Evolutionary conservation across 1,140 invertebrate genomes (phyloP), one percentile per base, ranked within the genome.

Genomic region (Eciton burchellii): DNA sequence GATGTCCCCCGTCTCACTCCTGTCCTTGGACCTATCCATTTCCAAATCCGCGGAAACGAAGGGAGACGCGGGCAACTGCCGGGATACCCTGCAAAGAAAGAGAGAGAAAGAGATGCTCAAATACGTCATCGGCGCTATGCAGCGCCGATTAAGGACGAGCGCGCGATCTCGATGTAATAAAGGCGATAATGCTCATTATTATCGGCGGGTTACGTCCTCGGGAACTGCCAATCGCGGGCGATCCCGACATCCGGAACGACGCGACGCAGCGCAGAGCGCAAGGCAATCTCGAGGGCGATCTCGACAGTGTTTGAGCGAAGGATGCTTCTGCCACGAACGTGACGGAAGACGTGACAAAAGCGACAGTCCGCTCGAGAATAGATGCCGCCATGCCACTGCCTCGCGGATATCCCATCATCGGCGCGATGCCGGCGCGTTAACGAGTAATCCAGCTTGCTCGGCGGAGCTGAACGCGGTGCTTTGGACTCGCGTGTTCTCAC

Each of bases 81-180:
- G 26, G 14, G 19, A 63, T 26, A 60, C 12, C 11, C 19, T 16
- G 26, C 14, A 49, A n/a, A 63, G n/a, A n/a, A n/a, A n/a, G n/a
- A n/a, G n/a, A n/a, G n/a, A n/a, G n/a, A n/a, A n/a, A n/a, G 35
- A 35, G 35, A 35, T 6, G 35, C 6, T 35, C 35, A 62, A n/a
- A 19, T 19, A n/a, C 9, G n/a, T n/a, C 52, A 82, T 54, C 74
- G 52, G 35, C 35, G 35, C 35, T 35, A 35, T 35, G 35, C 35
- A 35, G 62, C 29, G 16, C 24, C 57, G 14, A 71, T n/a, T n/a
- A n/a, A 54, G 49, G 56, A 84, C 71, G 63, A 72, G 45, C 81
- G 54, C 84, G 63, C 60, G 81, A n/a, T n/a, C 83, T 71, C 81
- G 81, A 83, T 83, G 62, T 68, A 70, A 83, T 77, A 85, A 85